Evolutionary conservation across 2,113 vertebrate genomes (phyloP), one percentile per base, ranked within the genome.

Genomic region (Podarcis raffonei): DNA sequence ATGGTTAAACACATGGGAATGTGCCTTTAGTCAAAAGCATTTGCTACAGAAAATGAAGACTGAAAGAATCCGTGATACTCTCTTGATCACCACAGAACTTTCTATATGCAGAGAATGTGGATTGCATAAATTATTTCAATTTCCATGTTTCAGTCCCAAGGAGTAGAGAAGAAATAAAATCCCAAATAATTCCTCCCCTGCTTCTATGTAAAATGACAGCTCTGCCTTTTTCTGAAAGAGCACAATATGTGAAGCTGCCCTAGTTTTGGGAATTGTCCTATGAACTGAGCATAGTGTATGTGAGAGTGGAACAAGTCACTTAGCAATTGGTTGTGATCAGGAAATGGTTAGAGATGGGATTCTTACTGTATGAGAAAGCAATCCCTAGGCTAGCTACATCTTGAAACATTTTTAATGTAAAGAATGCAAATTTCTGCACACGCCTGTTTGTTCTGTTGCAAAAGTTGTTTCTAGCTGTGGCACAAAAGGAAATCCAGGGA

Each of bases 401-500:
- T 96, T 95, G 96, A 95, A 97, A 83, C 92, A 85, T 90, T 95
- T 95, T 95, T 87, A 92, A 91, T 93, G 93, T 92, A 91, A 93
- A 90, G 90, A 90, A 20, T 96, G 94, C 94, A 97, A 95, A 96
- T 97, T 93, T 95, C 80, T 87, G 87, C 86, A 89, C 89, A 92
- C 80, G 91, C 92, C 95, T 95, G 79, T 93, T 76, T 85, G 84
- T 93, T 96, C 94, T 95, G 80, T 92, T 94, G 89, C 95, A 94
- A 93, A 92, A 94, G 91, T 85, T 87, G 18, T 94, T 93, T 57
- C 89, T 87, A 87, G 12, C 72, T 79, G 82, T 93, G 95, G 93
- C 96, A 88, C 62, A 65, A 92, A 89, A 96, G 97, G 95, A 97
- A 97, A 97, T 97, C 95, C 94, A 96, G 95, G 84, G 96, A 96